phyloP scores from a whole-genome alignment of 2,888 invertebrate species.

The Limenitis camilla region DNA sequence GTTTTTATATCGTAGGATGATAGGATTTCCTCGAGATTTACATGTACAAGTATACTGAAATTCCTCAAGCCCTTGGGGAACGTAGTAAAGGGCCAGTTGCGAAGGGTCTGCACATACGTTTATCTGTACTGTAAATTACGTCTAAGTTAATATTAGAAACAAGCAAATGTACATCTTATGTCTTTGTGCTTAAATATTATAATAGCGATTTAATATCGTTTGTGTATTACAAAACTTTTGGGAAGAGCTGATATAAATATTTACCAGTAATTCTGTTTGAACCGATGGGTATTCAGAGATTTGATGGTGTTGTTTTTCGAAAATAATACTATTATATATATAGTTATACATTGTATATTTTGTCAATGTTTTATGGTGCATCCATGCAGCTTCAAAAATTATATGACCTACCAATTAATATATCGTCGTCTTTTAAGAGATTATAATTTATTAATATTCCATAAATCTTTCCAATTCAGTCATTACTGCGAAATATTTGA shows the following conservation, averaged over 20 bases:
- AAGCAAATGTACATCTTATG: conserved; percentile 9
- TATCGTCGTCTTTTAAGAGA: too few species aligned
- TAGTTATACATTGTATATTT: background rate
- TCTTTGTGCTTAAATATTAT: background rate
- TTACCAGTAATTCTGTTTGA: conserved; percentile 32
- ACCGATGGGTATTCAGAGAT: conserved; percentile 26
- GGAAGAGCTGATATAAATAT: conserved; percentile 34
- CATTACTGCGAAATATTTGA: too few species aligned
- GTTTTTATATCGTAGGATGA: conserved; percentile 14
- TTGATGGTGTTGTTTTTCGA: conserved; percentile 22
- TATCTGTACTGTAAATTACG: conserved; percentile 22
- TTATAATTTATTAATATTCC: too few species aligned
- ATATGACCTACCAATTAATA: too few species aligned
- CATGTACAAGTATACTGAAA: conserved; percentile 33
- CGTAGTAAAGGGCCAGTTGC: conserved; percentile 27
- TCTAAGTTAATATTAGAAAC: conserved; percentile 3
- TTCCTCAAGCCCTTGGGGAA: conserved; percentile 31
- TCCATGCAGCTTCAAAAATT: too few species aligned
- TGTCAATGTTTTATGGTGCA: background rate
- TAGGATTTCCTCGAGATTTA: conserved; percentile 31
- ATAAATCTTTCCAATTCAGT: too few species aligned
- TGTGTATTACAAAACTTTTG: conserved; percentile 24
- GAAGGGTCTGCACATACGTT: conserved; percentile 25
- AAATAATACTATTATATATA: background rate
- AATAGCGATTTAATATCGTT: conserved; percentile 10